Conservation (phyloP, 2,888 invertebrate species). For the Sesia bembeciformis region DNA sequence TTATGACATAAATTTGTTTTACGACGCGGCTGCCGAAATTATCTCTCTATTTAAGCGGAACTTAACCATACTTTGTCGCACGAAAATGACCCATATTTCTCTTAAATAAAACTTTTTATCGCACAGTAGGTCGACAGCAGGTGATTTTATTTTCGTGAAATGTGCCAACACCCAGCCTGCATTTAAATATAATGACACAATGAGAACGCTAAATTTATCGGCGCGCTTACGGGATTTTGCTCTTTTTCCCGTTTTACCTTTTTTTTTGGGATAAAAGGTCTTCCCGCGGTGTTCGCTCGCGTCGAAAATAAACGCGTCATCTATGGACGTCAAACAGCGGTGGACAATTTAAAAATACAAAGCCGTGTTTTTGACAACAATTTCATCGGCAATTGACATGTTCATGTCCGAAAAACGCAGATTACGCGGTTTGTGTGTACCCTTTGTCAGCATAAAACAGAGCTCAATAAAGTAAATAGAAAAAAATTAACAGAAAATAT, state of each 20-base stretch:
- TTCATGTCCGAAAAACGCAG: too few relatives aligned
- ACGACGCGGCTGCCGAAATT: slow-evolving; percentile 22
- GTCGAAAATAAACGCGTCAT: slow-evolving; percentile 16
- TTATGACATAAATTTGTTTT: slow-evolving; percentile 21
- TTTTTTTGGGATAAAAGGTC: slow-evolving; percentile 20
- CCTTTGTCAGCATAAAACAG: too few relatives aligned
- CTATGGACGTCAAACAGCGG: not conserved
- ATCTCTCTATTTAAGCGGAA: slow-evolving; percentile 44
- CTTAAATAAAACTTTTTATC: slow-evolving; percentile 18
- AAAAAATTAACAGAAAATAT: too few relatives aligned
- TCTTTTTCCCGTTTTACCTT: slow-evolving; percentile 16
- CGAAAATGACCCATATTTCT: slow-evolving; percentile 19
- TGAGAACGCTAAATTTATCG: slow-evolving; percentile 50
- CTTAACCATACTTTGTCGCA: slow-evolving; percentile 19
- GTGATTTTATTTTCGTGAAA: slow-evolving; percentile 42
- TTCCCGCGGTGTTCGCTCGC: slow-evolving; percentile 19
- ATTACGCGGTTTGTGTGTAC: too few relatives aligned
- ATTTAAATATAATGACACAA: slow-evolving; percentile 56
- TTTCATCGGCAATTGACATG: too few relatives aligned
- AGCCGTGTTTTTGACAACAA: not conserved
- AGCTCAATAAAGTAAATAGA: too few relatives aligned
- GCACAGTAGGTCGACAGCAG: slow-evolving; percentile 17
- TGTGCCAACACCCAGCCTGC: slow-evolving; percentile 35
- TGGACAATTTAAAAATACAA: not conserved
- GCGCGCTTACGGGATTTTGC: slow-evolving; percentile 25